Evolutionary conservation across 2,113 vertebrate species (phyloP).

Genomic region (Sturnira hondurensis): DNA sequence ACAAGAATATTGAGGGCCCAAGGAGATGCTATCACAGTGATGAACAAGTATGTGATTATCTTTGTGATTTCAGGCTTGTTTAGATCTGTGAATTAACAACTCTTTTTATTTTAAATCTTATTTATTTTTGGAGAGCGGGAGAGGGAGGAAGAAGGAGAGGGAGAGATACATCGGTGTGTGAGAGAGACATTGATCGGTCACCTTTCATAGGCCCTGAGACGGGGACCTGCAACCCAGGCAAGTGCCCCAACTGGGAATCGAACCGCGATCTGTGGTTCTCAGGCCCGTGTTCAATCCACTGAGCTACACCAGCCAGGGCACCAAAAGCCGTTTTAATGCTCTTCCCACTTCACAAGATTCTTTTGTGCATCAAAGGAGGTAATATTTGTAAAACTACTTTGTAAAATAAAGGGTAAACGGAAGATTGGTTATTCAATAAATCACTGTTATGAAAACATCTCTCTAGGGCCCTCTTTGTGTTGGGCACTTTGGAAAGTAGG

Average conservation of each 20-base stretch:
- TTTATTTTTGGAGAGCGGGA: no score
- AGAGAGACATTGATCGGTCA: no score
- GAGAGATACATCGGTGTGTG: no score
- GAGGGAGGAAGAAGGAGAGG: no score
- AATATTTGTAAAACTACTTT: conserved; percentile 14
- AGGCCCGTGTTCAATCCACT: no score
- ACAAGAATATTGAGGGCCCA: not conserved
- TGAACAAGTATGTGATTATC: not conserved
- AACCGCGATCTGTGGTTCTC: no score
- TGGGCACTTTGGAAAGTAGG: not conserved
- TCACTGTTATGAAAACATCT: not conserved
- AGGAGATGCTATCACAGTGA: not conserved
- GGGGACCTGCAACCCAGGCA: no score
- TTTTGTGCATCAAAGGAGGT: not conserved
- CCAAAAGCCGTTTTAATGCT: not conserved
- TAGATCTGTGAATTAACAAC: not conserved
- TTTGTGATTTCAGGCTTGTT: conserved; percentile 23
- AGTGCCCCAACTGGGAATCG: no score
- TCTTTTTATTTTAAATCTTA: no score
- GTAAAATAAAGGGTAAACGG: not conserved
- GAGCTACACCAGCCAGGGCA: no score
- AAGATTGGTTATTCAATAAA: not conserved
- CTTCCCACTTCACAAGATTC: not conserved
- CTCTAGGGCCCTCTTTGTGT: not conserved
- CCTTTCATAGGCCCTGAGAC: no score